Evolutionary conservation across 2,888 invertebrate species (phyloP).

Genomic region (Melieria picta): DNA sequence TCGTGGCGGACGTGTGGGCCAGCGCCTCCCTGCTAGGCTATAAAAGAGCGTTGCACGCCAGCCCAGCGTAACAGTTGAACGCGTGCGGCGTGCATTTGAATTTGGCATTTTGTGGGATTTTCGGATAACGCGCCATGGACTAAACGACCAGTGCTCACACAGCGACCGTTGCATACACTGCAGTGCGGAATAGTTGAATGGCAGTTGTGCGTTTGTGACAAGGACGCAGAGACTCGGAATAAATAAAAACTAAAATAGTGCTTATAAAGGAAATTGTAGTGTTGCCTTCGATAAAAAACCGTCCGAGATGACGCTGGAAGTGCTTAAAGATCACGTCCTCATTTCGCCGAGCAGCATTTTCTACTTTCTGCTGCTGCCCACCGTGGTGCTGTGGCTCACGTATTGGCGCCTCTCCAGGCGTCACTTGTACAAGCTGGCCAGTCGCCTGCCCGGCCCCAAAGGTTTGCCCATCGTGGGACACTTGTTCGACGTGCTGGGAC

Average conservation of each 20-base stretch:
- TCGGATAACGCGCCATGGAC: too few relatives aligned
- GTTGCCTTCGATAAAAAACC: neutral
- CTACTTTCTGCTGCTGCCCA: conserved; percentile 78
- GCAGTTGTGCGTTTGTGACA: conserved; percentile 37
- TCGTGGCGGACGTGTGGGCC: neutral
- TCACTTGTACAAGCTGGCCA: conserved; percentile 76
- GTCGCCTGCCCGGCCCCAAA: conserved; percentile 77
- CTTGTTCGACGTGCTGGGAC: conserved; percentile 78
- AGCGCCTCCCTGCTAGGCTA: conserved; percentile 36
- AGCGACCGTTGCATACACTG: too few relatives aligned
- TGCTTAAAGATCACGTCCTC: conserved; percentile 60
- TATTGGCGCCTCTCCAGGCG: conserved; percentile 82
- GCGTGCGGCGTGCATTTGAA: conserved; percentile 32
- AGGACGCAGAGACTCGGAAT: conserved; percentile 6
- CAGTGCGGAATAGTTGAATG: too few relatives aligned
- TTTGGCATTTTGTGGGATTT: too few relatives aligned
- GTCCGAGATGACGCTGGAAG: conserved; percentile 56
- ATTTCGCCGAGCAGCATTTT: conserved; percentile 74
- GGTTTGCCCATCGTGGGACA: conserved; percentile 81
- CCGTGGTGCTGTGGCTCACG: conserved; percentile 75
- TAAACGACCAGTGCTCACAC: too few relatives aligned
- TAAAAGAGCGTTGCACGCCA: conserved; percentile 44
- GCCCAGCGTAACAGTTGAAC: conserved; percentile 42
- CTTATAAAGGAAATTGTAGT: neutral
- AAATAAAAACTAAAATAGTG: neutral